Evolutionary conservation across 1,140 invertebrate genomes (phyloP).

Genomic region (Ditylenchus dipsaci): DNA sequence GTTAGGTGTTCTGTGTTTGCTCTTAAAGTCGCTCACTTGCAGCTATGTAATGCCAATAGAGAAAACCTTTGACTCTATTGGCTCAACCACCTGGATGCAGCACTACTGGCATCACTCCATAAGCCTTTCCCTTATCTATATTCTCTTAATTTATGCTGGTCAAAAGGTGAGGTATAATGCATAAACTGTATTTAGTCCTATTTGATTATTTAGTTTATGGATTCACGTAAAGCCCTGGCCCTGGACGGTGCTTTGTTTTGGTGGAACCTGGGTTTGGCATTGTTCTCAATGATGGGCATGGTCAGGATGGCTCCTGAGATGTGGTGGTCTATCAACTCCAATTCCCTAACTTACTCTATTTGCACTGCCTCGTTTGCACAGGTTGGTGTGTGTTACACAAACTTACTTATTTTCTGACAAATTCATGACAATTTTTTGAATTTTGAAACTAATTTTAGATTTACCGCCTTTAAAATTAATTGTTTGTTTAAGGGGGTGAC

Average conservation of each 20-base stretch:
- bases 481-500: constrained; percentile 66
- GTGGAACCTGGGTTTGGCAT: constrained; percentile 85
- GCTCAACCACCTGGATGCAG: constrained; percentile 85
- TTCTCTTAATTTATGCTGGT: constrained; percentile 85
- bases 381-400: constrained; percentile 12
- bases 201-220: constrained; percentile 46
- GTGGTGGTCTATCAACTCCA: constrained; percentile 45
- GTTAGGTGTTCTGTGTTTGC: too few relatives aligned
- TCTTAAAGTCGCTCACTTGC: too few relatives aligned
- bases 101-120: constrained; percentile 89
- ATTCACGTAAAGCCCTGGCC: constrained; percentile 46
- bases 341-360: constrained; percentile 54
- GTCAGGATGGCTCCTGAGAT: constrained; percentile 57
- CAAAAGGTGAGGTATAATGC: constrained; percentile 73
- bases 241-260: constrained; percentile 78
- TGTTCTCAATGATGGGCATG: constrained; percentile 77
- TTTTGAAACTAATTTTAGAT: too few relatives aligned
- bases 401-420: not conserved
- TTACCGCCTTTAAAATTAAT: too few relatives aligned
- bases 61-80: constrained; percentile 79
- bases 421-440: too few relatives aligned
- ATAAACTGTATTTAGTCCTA: constrained; percentile 42
- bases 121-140: constrained; percentile 70
- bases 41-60: constrained; percentile 85
- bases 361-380: constrained; percentile 68